A percentile compares a stretch with the other conserved stretches of the same genome.
Conservation (phyloP, 2,797 vertebrate genomes). For the Micrastur ruficollis region DNA sequence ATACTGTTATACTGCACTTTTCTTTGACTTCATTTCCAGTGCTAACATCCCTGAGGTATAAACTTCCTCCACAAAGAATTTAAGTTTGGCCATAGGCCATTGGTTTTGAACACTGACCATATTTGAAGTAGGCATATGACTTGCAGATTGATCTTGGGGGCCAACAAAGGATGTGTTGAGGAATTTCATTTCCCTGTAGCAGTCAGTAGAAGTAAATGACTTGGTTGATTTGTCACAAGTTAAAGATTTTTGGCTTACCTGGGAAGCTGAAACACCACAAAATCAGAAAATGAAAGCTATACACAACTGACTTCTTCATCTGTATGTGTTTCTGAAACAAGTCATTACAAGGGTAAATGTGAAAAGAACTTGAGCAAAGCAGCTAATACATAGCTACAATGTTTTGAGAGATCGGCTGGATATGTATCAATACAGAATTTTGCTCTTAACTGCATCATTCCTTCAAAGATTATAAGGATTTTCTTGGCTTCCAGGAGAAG, state of each 20-base stretch:
- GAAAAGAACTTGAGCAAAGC: background rate
- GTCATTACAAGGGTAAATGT: background rate
- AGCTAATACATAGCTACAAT: background rate
- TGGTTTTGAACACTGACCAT: background rate
- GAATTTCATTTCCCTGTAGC: background rate
- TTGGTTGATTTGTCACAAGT: background rate
- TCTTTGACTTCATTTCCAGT: background rate
- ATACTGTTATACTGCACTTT: background rate
- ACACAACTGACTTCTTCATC: background rate
- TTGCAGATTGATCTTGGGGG: background rate
- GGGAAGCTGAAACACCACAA: background rate
- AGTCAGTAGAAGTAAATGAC: background rate
- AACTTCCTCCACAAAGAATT: background rate
- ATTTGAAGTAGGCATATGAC: background rate
- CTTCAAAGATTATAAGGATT: background rate
- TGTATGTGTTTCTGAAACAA: background rate
- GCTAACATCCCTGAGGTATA: background rate
- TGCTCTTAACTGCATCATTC: background rate
- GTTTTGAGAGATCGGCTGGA: background rate
- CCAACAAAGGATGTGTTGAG: background rate
- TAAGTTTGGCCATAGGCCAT: background rate
- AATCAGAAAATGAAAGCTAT: background rate
- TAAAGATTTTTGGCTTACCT: background rate
- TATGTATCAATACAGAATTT: background rate
- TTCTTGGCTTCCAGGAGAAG: background rate